Conservation (phyloP, 2,888 invertebrate genomes). For the Ametastegia equiseti region DNA sequence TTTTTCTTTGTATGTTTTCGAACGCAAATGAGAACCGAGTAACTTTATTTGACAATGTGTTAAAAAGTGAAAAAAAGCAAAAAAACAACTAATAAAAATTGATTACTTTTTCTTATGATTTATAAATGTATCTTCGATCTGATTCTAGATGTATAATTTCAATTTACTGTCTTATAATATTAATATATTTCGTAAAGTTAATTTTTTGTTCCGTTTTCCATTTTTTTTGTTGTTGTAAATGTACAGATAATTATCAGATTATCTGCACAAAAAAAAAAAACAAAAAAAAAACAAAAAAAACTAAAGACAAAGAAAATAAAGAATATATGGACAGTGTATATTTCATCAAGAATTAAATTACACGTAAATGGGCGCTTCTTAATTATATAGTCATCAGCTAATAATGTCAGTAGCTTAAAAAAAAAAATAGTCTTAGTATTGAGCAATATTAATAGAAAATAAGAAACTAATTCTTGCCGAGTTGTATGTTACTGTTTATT, state of each 20-base stretch:
- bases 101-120: background rate
- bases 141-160: background rate
- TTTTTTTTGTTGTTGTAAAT: background rate
- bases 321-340: background rate
- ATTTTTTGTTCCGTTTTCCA: background rate
- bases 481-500: background rate
- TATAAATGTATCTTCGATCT: background rate
- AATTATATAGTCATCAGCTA: background rate
- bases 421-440: background rate
- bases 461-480: background rate
- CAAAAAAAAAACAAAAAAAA: background rate
- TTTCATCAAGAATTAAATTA: background rate
- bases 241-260: background rate
- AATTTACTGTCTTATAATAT: background rate
- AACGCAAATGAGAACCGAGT: background rate
- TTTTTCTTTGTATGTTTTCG: background rate
- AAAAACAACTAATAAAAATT: background rate
- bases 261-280: background rate
- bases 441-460: slow-evolving; percentile 9
- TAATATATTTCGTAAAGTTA: background rate
- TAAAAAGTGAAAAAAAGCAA: background rate
- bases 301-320: background rate
- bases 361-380: no score
- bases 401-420: background rate
- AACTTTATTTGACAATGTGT: background rate